Evolutionary conservation across 2,888 invertebrate genomes (phyloP), one percentile per base, ranked within the genome.

Genomic region (Drosophila quasianomalipes): DNA sequence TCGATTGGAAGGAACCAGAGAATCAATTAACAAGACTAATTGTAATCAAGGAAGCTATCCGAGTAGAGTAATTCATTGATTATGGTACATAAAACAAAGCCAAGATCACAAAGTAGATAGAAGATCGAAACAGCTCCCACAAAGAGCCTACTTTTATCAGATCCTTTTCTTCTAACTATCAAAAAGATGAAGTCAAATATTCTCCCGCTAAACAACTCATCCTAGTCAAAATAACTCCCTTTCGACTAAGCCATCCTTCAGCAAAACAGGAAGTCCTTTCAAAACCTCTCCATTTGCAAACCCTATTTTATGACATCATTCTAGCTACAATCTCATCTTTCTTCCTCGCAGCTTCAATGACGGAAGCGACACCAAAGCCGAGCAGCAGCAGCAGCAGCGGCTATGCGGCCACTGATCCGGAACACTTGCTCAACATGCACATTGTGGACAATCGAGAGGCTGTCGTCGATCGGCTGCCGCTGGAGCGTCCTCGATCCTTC

Each of bases 401-500:
- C 16, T 44, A 44, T 19, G 4, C 16, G 12, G 58, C 67, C 51
- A 81, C 59, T 0, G 58, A 58, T 16, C 59, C 74, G 69, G 77
- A 84, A 31, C 71, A 81, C 47, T 66, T 83, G 89, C 86, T 90
- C 86, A 90, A 85, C 59, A 67, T 89, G 68, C 85, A 85, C 52
- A 69, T 71, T 49, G 90, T 79, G 67, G 82, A 76, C 65, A 86
- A 76, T 66, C 76, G 82, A 0, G 79, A 78, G 58, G 77, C 67
- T 9, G 22, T 39, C 2, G 37, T 54, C 5, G 64, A 55, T 12
- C 52, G 31, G 0, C 35, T 61, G 60, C 60, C 79, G 41, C 64
- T 72, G 5, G 92, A 92, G 52, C 91, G 92, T 66, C 93, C 93
- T 2, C 87, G 87, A 28, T 88, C 90, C 16, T 82, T 93, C 0